Evolutionary conservation across 2,888 invertebrate genomes (phyloP).

Genomic region (Drosophila ezoana): DNA sequence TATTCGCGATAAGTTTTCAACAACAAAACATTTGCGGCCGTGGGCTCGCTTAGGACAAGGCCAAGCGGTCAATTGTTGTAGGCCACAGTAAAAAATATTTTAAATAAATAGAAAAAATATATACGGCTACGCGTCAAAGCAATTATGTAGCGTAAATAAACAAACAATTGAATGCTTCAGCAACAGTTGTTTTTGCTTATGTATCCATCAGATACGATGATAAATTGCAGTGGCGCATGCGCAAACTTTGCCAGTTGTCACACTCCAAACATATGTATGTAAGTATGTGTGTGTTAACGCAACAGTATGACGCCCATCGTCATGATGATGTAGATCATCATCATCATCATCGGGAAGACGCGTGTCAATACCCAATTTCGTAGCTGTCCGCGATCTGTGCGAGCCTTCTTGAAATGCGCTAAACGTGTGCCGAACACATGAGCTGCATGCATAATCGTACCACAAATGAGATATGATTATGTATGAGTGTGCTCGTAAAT

Average conservation of each 20-base stretch:
- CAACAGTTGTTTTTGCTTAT: background rate
- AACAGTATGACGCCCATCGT: conserved; percentile 2
- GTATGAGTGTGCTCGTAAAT: conserved; percentile 44
- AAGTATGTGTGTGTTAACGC: background rate
- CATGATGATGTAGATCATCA: background rate
- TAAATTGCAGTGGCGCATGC: conserved; percentile 48
- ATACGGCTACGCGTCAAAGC: conserved; percentile 1
- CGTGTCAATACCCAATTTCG: conserved; percentile 38
- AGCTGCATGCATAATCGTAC: conserved; percentile 54
- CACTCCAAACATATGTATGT: conserved; percentile 4
- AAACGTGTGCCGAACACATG: conserved; percentile 72
- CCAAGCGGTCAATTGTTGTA: conserved; percentile 18
- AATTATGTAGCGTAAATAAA: conserved; percentile 12
- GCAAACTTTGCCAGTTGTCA: conserved; percentile 34
- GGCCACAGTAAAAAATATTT: conserved; percentile 5
- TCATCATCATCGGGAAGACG: conserved; percentile 20
- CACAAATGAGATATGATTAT: conserved; percentile 45
- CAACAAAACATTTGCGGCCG: conserved; percentile 35
- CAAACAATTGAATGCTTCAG: background rate
- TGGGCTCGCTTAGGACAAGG: conserved; percentile 44
- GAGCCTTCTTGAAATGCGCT: conserved; percentile 56
- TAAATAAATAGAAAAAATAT: background rate
- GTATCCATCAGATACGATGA: conserved; percentile 29
- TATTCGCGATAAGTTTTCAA: conserved; percentile 45
- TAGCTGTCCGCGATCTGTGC: background rate